Evolutionary conservation across 2,113 vertebrate genomes (phyloP).

Genomic region (Triplophysa dalaica): DNA sequence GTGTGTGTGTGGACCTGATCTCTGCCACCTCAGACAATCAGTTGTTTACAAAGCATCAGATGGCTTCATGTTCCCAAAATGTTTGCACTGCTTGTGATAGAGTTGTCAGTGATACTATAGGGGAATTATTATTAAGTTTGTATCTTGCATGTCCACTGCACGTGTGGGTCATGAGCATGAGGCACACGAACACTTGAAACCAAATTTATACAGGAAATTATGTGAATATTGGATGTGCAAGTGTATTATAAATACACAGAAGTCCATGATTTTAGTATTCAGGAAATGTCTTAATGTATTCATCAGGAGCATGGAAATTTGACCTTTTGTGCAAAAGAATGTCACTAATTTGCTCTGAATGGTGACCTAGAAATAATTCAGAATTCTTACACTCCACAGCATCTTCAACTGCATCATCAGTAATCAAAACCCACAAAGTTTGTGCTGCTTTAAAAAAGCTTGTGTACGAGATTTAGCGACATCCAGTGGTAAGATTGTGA

Average conservation of each 20-base stretch:
- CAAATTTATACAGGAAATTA: neutral
- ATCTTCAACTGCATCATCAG: too few species aligned
- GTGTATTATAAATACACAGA: too few species aligned
- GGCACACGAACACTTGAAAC: neutral
- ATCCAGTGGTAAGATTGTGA: too few species aligned
- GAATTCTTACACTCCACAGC: too few species aligned
- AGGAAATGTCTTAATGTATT: too few species aligned
- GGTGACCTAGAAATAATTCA: too few species aligned
- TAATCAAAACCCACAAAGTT: too few species aligned
- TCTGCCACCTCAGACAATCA: constrained; percentile 26
- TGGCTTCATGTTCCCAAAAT: constrained; percentile 32
- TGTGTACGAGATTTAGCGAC: too few species aligned
- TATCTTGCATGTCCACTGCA: neutral
- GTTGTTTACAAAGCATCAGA: constrained; percentile 43
- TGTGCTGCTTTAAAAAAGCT: too few species aligned
- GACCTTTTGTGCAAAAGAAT: neutral
- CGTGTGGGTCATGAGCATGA: neutral
- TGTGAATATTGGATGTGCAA: neutral
- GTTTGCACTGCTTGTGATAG: constrained; percentile 34
- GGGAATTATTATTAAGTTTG: constrained; percentile 10
- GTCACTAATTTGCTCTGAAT: neutral
- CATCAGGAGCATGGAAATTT: too few species aligned
- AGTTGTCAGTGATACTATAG: constrained; percentile 10
- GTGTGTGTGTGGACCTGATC: constrained; percentile 28
- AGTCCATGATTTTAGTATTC: too few species aligned